phyloP scores from a whole-genome alignment of 2,113 vertebrate genomes.

The Equus przewalskii region DNA sequence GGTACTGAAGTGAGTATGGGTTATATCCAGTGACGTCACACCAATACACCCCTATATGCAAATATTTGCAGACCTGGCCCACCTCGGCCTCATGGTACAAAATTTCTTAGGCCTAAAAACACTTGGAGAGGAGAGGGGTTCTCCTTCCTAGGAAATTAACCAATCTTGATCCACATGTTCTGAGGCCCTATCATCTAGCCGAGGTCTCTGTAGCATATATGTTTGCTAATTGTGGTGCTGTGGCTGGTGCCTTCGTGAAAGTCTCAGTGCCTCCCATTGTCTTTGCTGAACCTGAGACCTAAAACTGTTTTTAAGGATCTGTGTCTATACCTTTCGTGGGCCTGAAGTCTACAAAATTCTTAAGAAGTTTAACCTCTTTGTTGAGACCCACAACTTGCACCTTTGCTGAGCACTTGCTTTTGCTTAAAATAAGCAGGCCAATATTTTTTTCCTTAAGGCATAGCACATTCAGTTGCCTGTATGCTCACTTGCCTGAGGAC shows the following conservation, averaged over 20 bases:
- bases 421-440: background rate
- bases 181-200: background rate
- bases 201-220: background rate
- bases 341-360: background rate
- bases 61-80: background rate
- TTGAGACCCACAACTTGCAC: background rate
- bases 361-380: background rate
- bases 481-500: background rate
- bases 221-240: background rate
- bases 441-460: background rate
- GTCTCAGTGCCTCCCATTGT: background rate
- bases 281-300: background rate
- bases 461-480: background rate
- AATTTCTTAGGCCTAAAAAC: background rate
- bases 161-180: background rate
- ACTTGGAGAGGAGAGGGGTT: background rate
- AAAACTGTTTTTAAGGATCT: background rate
- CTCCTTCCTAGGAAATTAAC: background rate
- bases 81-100: background rate
- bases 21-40: background rate
- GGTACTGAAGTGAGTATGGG: background rate
- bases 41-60: rapidly evolving
- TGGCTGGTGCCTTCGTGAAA: background rate
- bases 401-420: background rate
- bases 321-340: background rate